phyloP scores from a whole-genome alignment of 1,140 invertebrate genomes.

The Melanaphis sacchari region DNA sequence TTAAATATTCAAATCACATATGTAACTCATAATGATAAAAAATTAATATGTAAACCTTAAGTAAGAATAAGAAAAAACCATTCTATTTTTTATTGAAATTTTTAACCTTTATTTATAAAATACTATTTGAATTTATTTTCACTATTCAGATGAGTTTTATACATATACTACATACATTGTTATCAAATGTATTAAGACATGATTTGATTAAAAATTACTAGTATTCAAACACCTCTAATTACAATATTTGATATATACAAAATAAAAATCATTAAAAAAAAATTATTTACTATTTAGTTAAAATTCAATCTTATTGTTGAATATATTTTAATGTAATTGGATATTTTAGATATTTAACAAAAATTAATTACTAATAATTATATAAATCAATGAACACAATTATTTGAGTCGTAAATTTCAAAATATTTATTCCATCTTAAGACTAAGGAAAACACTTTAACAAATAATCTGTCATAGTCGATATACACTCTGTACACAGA shows the following conservation, averaged over 20 bases:
- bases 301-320: not conserved
- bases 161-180: not conserved
- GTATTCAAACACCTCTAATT: not conserved
- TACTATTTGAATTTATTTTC: not conserved
- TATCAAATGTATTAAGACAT: not conserved
- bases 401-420: not conserved
- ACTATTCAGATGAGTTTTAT: not conserved
- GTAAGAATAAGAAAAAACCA: not conserved
- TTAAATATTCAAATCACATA: not conserved
- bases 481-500: slow-evolving; percentile 54
- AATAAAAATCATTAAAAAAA: not conserved
- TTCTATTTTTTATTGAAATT: not conserved
- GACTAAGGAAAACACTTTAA: slow-evolving; percentile 39
- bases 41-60: not conserved
- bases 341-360: not conserved
- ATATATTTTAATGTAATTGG: not conserved
- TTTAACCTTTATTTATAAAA: not conserved
- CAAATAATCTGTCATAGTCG: slow-evolving; percentile 53
- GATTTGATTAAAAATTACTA: not conserved
- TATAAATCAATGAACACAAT: slow-evolving; percentile 30
- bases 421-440: not conserved
- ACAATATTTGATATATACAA: not conserved
- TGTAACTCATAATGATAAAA: not conserved
- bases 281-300: not conserved
- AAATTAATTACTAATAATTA: not conserved